phyloP scores from a whole-genome alignment of 2,113 vertebrate genomes.

The Platycercus adscitus region DNA sequence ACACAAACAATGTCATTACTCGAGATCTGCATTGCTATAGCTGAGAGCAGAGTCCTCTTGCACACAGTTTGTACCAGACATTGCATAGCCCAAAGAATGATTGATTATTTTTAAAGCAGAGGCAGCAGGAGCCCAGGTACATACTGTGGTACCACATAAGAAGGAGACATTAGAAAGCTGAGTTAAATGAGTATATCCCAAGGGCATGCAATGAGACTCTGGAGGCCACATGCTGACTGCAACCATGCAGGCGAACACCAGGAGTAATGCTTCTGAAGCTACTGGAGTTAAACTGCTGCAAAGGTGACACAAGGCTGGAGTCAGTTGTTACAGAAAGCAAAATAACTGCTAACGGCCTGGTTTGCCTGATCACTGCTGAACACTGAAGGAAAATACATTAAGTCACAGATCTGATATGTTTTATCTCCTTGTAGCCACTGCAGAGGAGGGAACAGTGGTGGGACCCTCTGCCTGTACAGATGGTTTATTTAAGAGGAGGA shows the following conservation, averaged over 20 bases:
- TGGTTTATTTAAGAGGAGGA: neutral
- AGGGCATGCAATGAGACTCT: neutral
- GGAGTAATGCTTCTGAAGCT: neutral
- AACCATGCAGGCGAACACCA: neutral
- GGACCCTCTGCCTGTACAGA: neutral
- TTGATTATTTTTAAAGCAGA: neutral
- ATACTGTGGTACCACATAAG: neutral
- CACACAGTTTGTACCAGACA: neutral
- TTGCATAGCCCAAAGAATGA: rapidly evolving
- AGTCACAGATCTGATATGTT: neutral
- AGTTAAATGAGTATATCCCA: neutral
- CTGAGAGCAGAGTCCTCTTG: neutral
- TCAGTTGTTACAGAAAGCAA: neutral
- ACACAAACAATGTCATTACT: neutral
- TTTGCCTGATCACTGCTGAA: neutral
- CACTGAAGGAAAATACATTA: neutral
- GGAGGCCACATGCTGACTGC: neutral
- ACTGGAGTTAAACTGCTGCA: neutral
- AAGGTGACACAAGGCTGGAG: neutral
- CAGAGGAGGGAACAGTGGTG: neutral
- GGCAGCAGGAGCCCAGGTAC: neutral
- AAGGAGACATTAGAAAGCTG: neutral
- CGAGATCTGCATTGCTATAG: neutral
- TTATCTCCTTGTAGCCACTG: neutral
- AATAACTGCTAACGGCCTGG: neutral